Base-by-base conservation (phyloP, 2,113 vertebrate genomes). In the Labeo catla region DNA sequence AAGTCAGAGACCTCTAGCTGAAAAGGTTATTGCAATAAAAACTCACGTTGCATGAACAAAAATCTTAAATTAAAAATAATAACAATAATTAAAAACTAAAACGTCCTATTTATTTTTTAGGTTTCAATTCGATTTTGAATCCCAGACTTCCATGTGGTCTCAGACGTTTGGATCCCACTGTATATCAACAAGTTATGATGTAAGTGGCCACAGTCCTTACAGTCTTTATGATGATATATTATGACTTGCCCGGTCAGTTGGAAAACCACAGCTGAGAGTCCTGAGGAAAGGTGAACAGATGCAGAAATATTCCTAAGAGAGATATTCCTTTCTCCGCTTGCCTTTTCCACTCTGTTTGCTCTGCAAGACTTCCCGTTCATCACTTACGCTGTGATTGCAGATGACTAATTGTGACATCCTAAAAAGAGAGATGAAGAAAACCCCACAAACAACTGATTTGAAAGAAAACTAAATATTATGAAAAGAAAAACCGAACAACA, bases 371-470 rank as follows among this genome's bases (percentile, higher is more conserved):
- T 81, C 81, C 81, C 19, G 28, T 49, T 76, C 74, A 28, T 87
- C 68, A 23, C 84, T 70, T 66, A 76, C 76, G 59, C 57, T 52
- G 16, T 57, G 73, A 86, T 68, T 70, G 15, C 16, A 54, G 61
- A 83, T 66, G 57, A 61, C 86, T 70, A 81, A 76, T 81, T 83
- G 70, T 86, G 76, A 68, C 78, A 78, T 80, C 72, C 83, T 50
- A 80, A 63, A 45, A 79, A 1, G 10, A 83, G 77, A 93, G 84
- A 86, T 49, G 47, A 87, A 90, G 84, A 89, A 88, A 81, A 86
- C 43, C 76, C 61, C 45, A 72, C 88, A 87, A 92, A 88, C 86
- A 92, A 90, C 89, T 90, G 74, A 91, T 87, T 83, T 21, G 76
- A 90, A 65, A 65, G 87, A 89, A 52, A 76, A 63, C 0, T 49